Percentiles rank a stretch among this genome's conserved stretches.
phyloP scores from a whole-genome alignment of 2,888 invertebrate genomes.

The Mimumesa dahlbomi region DNA sequence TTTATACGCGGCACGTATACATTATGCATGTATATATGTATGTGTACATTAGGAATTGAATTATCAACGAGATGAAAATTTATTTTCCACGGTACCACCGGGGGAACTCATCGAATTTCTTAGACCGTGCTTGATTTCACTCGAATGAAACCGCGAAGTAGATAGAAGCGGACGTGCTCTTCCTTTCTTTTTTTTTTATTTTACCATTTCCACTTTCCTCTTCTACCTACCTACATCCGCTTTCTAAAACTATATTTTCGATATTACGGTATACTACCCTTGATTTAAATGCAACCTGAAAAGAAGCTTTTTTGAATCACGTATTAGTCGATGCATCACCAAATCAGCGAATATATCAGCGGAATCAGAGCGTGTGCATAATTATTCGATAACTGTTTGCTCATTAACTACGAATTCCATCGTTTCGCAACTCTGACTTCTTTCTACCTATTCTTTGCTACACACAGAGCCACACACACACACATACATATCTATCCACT shows the following conservation, averaged over 20 bases:
- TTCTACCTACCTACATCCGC: background rate
- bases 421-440: conserved; percentile 18
- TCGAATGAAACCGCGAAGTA: conserved; percentile 30
- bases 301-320: no score
- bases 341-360: no score
- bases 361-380: conserved; percentile 7
- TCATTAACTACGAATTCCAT: conserved; percentile 37
- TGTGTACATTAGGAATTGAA: background rate
- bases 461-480: no score
- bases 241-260: conserved; percentile 29
- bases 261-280: background rate
- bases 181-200: conserved; percentile 2
- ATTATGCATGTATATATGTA: no score
- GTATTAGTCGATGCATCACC: no score
- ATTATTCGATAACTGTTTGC: conserved; percentile 37
- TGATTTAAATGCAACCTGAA: conserved; percentile 12
- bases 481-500: no score
- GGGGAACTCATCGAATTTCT: conserved; percentile 27
- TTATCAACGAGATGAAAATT: conserved; percentile 30
- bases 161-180: conserved; percentile 19
- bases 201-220: background rate
- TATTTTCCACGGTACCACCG: background rate
- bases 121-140: conserved; percentile 30
- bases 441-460: background rate
- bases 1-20: no score